These are phyloP conservation scores for Sebastiscus tertius DNA, from an alignment of 2,797 vertebrate species.

Conservation along the genomic window DNA sequence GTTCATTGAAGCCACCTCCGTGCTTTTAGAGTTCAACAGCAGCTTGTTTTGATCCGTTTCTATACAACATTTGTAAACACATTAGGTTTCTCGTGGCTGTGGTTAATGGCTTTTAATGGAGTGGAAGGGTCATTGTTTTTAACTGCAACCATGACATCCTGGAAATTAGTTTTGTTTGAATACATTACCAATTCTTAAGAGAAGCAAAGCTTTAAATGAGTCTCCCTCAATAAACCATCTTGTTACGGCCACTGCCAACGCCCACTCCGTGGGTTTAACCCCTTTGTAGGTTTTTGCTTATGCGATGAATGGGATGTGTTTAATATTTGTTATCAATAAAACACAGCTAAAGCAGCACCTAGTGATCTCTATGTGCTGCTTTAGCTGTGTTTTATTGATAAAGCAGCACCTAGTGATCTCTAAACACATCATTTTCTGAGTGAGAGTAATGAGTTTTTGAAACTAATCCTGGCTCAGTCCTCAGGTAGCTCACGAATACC, in stretches of 20 bases:
- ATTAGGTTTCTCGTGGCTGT: not conserved
- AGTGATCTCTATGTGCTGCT: not conserved
- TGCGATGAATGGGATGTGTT: not conserved
- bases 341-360: not conserved
- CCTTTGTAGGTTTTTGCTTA: not conserved
- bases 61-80: not conserved
- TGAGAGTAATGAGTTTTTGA: not conserved
- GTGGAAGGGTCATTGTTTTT: not conserved
- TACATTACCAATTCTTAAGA: not conserved
- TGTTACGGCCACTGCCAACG: not conserved
- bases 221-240: not conserved
- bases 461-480: no score
- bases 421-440: not conserved
- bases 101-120: constrained; percentile 21
- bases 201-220: not conserved
- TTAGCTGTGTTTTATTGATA: no score
- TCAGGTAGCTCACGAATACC: no score
- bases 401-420: not conserved
- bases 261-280: not conserved
- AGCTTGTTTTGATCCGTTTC: not conserved
- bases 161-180: constrained; percentile 2
- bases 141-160: not conserved
- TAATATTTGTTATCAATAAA: not conserved
- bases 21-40: not conserved
- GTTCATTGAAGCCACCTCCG: not conserved